Base-by-base conservation (phyloP, 2,797 vertebrate genomes). In the Peromyscus attwateri region DNA sequence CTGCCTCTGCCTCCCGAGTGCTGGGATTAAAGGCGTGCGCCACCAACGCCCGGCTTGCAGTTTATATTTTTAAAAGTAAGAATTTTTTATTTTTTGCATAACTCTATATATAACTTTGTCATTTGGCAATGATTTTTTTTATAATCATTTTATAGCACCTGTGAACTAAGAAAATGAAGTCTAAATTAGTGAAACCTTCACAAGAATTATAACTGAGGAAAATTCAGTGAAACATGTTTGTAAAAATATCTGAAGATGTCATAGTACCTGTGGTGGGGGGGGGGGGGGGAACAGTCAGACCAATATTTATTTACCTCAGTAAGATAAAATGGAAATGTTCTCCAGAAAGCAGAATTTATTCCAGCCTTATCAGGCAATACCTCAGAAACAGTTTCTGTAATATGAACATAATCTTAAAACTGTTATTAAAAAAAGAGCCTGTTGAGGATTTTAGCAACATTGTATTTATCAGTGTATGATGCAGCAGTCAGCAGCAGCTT, bases 161-260 rank as follows among this genome's bases (percentile, higher is more conserved):
- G 25, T 92, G 34, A 96, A 25, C 57, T 95, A 57, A 40, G 94
- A 83, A 95, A 93, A 95, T 19, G 62, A n/a, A 17, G 46, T 37
- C 25, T 91, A 62, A 97, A 62, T 62, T 88, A 55, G 49, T 91
- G 25, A 95, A 90, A 92, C 23, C 64, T 64, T 87, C 40, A 79
- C 88, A 94, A 92, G 27, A 93, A 92, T 87, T 27, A 37, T 80
- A 73, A 70, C 75, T 85, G 83, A 62, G 88, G 43, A 92, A 66
- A 95, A 31, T 62, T 66, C 60, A 70, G 0, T 94, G 23, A 85
- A n/a, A 71, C 87, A 68, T 46, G 6, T 70, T 85, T 87, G 49
- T 87, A 95, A 95, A 92, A 93, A 70, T 92, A 83, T 77, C 62
- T 89, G 34, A 93, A 87, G 68, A 23, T 80, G 49, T 96, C 89